These are phyloP conservation scores for Pseudanteris insignis DNA, from an alignment of 2,888 invertebrate species.

Conservation along the genomic window DNA sequence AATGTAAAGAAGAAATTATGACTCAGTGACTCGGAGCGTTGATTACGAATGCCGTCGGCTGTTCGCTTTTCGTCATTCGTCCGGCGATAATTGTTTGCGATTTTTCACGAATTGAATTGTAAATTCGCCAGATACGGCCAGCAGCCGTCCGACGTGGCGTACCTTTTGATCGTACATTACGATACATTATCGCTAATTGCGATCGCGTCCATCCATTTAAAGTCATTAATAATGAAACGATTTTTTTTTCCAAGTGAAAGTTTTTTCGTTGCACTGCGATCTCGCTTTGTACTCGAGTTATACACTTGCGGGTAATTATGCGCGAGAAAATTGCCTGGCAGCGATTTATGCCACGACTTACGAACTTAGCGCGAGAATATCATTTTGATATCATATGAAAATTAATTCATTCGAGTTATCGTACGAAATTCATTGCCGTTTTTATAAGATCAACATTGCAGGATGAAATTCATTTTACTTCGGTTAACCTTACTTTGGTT, in stretches of 20 bases:
- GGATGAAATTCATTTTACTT: no score
- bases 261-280: no score
- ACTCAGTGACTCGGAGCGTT: conserved; percentile 1
- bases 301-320: no score
- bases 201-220: conserved; percentile 25
- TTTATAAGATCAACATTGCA: no score
- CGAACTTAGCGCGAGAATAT: no score
- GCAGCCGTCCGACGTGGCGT: conserved; percentile 6
- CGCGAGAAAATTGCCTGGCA: neutral
- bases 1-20: conserved; percentile 19
- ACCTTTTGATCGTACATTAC: conserved; percentile 12
- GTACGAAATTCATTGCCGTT: no score
- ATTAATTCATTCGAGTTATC: no score
- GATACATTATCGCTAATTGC: conserved; percentile 33
- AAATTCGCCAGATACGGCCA: conserved; percentile 16
- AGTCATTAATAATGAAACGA: conserved; percentile 29
- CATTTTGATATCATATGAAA: no score
- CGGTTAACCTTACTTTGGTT: no score
- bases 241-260: conserved; percentile 28
- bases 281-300: no score
- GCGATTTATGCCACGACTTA: neutral
- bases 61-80: conserved; percentile 1
- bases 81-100: conserved; percentile 14
- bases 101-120: conserved; percentile 32
- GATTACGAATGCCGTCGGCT: conserved; percentile 6